Evolutionary conservation across 2,113 vertebrate genomes (phyloP).

Genomic region (Cavia aperea): DNA sequence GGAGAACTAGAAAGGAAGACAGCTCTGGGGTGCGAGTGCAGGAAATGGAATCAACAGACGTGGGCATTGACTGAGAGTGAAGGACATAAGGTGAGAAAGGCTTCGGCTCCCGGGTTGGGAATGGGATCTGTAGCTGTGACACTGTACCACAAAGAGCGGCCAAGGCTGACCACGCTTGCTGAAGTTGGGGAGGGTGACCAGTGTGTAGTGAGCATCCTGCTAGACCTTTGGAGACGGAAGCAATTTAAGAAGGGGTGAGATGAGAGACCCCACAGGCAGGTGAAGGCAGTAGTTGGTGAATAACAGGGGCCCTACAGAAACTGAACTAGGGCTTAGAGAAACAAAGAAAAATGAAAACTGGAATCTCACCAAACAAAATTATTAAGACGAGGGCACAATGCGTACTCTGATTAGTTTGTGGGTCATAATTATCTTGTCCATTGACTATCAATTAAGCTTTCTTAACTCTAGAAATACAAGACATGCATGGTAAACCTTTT

Average conservation of each 20-base stretch:
- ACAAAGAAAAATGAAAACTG: not conserved
- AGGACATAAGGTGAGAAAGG: not conserved
- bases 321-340: not conserved
- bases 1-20: not conserved
- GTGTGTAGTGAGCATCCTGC: not conserved
- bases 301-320: not conserved
- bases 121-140: too few species aligned
- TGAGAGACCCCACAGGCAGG: not conserved
- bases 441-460: not conserved
- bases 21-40: not conserved
- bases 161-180: not conserved
- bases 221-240: not conserved
- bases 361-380: not conserved
- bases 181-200: not conserved
- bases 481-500: not conserved
- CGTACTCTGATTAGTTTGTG: not conserved
- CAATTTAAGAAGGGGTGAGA: not conserved
- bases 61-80: not conserved
- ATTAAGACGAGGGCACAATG: not conserved
- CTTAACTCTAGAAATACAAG: not conserved
- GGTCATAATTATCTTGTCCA: not conserved
- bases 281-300: not conserved
- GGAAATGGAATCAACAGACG: not conserved
- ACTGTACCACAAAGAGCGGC: fast-evolving
- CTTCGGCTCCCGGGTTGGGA: not conserved